Evolutionary conservation across 1,140 invertebrate species (phyloP).

Genomic region (Macrocentrus cingulum): DNA sequence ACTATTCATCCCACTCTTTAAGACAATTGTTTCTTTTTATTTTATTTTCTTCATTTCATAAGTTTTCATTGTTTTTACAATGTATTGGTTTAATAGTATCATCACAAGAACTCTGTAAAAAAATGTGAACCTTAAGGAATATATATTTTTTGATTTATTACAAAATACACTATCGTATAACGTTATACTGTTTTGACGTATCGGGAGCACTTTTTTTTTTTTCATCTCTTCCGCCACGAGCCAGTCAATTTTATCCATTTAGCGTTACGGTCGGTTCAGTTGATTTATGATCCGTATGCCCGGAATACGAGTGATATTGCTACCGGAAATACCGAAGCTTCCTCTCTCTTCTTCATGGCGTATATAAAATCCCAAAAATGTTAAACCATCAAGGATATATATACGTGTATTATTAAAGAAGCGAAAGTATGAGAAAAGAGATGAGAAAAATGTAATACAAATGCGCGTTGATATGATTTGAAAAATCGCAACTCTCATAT

Average conservation of each 20-base stretch:
- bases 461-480: background rate
- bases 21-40: no score
- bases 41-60: no score
- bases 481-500: slow-evolving; percentile 15
- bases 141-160: slow-evolving; percentile 20
- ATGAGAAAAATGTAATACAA: background rate
- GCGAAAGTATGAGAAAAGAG: slow-evolving; percentile 21
- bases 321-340: slow-evolving; percentile 1
- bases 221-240: background rate
- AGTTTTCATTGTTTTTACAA: no score
- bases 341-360: background rate
- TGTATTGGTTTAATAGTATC: no score
- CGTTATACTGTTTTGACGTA: slow-evolving; percentile 13
- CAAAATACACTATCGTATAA: background rate
- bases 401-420: background rate
- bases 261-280: slow-evolving; percentile 5
- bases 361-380: background rate
- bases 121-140: no score
- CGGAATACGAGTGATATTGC: slow-evolving; percentile 3
- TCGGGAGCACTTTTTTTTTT: slow-evolving; percentile 6
- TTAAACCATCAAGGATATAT: background rate
- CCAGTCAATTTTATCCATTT: slow-evolving; percentile 16
- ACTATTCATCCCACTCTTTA: no score
- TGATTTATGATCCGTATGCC: slow-evolving; percentile 16
- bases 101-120: no score